Percentiles rank a stretch among this genome's conserved stretches.
These are phyloP conservation scores for Amphilophus citrinellus DNA, from an alignment of 2,113 vertebrate genomes.

Conservation along the genomic window DNA sequence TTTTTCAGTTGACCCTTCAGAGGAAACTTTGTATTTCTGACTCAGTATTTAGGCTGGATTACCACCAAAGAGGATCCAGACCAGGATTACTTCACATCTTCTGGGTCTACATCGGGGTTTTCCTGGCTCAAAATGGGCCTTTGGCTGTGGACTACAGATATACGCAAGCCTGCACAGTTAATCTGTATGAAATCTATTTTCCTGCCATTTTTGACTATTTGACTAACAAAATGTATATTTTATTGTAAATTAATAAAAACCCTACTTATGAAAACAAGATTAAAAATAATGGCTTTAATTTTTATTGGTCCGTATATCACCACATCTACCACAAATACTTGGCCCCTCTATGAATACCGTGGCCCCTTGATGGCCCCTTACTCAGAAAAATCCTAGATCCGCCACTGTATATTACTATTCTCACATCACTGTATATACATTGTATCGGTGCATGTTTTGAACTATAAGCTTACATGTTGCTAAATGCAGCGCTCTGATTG, in stretches of 20 bases:
- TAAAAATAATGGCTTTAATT: too few relatives aligned
- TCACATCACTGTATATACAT: too few relatives aligned
- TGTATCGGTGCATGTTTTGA: too few relatives aligned
- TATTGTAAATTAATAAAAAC: not conserved
- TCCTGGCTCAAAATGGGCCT: not conserved
- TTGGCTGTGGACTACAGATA: not conserved
- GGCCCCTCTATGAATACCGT: too few relatives aligned
- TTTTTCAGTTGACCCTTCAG: not conserved
- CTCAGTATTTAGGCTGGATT: not conserved
- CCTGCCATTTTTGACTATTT: not conserved
- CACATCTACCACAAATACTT: too few relatives aligned
- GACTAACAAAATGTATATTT: not conserved
- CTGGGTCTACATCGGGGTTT: not conserved
- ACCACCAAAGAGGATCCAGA: not conserved
- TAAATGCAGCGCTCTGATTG: too few relatives aligned
- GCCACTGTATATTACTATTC: too few relatives aligned
- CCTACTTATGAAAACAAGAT: not conserved
- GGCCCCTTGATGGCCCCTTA: too few relatives aligned
- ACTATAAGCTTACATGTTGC: too few relatives aligned
- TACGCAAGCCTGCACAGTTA: rapidly evolving
- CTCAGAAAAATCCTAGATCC: too few relatives aligned
- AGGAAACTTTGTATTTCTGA: not conserved
- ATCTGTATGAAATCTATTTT: not conserved
- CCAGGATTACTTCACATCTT: rapidly evolving
- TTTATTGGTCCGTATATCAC: too few relatives aligned